Percentiles rank a stretch among this genome's conserved stretches.
These are phyloP conservation scores for Dolomedes plantarius DNA, from an alignment of 2,888 invertebrate genomes.

Conservation along the genomic window DNA sequence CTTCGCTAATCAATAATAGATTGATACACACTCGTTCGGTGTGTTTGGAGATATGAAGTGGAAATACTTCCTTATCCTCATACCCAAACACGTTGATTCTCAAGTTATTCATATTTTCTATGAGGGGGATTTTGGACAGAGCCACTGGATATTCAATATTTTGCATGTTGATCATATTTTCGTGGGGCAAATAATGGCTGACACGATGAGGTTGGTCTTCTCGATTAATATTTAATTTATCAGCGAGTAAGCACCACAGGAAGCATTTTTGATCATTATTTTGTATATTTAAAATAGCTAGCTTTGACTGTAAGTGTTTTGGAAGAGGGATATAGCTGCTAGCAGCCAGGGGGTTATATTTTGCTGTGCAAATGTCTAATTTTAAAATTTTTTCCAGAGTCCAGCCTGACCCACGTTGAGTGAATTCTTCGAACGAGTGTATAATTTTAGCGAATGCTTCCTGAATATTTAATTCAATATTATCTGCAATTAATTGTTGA, in stretches of 20 bases:
- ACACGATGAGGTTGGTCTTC: too few relatives aligned
- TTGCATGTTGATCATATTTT: too few relatives aligned
- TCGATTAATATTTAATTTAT: background rate
- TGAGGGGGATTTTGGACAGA: too few relatives aligned
- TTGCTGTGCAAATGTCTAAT: background rate
- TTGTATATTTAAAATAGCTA: conserved; percentile 4
- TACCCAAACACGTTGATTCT: background rate
- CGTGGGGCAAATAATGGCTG: too few relatives aligned
- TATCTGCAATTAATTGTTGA: too few relatives aligned
- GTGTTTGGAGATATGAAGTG: background rate
- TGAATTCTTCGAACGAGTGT: too few relatives aligned
- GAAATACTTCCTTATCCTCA: background rate
- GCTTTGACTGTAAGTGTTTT: background rate
- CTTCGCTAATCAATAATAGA: background rate
- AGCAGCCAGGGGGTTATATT: background rate
- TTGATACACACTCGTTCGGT: background rate
- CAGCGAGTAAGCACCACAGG: background rate
- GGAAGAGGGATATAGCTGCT: background rate
- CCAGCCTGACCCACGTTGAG: background rate
- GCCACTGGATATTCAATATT: background rate
- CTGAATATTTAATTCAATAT: too few relatives aligned
- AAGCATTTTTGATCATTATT: background rate
- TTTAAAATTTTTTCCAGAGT: background rate
- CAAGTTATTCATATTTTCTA: too few relatives aligned
- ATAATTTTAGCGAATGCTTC: too few relatives aligned